A percentile compares a stretch with the other conserved stretches of the same genome.
phyloP scores from a whole-genome alignment of 2,888 invertebrate species.

The Lacanobia oleracea region DNA sequence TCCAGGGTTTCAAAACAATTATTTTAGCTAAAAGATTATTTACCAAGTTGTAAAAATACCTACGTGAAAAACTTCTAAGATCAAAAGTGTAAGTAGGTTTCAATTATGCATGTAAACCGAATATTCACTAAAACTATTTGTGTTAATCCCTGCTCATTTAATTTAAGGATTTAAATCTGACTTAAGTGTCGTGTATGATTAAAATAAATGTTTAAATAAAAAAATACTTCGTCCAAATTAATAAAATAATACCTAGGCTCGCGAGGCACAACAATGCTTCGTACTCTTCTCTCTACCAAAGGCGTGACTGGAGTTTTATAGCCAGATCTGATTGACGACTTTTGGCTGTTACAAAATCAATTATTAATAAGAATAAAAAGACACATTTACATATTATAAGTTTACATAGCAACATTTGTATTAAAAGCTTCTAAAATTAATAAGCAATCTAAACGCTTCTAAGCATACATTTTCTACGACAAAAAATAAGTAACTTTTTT shows the following conservation, averaged over 20 bases:
- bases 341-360: slow-evolving; percentile 53
- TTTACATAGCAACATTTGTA: background rate
- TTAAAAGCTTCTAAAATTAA: slow-evolving; percentile 2
- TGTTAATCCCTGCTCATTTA: background rate
- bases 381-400: background rate
- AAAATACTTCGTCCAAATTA: slow-evolving; percentile 13
- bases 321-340: slow-evolving; percentile 43
- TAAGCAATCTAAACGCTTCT: background rate
- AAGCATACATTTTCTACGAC: slow-evolving; percentile 26
- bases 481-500: slow-evolving; percentile 4
- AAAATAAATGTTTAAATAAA: background rate
- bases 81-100: background rate
- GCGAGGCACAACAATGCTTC: slow-evolving; percentile 75
- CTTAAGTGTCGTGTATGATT: background rate
- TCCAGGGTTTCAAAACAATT: slow-evolving; percentile 1
- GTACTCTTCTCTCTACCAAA: slow-evolving; percentile 69
- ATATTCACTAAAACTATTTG: background rate
- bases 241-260: slow-evolving; percentile 74
- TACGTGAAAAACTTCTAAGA: background rate
- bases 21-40: no score
- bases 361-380: slow-evolving; percentile 33
- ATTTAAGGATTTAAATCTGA: background rate
- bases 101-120: background rate
- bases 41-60: no score
- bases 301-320: slow-evolving; percentile 64